Evolutionary conservation across 2,888 invertebrate genomes (phyloP), one percentile per base, ranked within the genome.

Genomic region (Drosophila niveifrons): DNA sequence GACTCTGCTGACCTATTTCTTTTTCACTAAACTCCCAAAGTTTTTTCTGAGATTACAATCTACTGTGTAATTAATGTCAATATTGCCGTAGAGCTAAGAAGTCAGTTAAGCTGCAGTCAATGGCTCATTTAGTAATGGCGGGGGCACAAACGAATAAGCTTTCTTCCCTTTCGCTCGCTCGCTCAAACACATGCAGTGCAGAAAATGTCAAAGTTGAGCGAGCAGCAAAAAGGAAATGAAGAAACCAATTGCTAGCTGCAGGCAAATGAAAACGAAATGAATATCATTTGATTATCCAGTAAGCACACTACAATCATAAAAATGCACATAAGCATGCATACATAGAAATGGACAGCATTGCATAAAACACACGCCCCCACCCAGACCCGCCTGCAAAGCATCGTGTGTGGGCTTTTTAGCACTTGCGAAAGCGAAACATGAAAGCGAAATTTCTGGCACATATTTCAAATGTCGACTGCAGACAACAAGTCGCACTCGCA

Each of bases 361-460:
- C 88, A 86, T 82, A 81, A 81, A 88, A 52, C 17, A 55, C 23
- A 50, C 39, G 23, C 52, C 36, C 61, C 61, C 36, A 57, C 61
- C 31, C 48, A 41, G 11, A 41, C 9, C 44, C 15, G 46, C 46
- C 6, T 1, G 0, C 23, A 23, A 50, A 13, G 18, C 15, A 29
- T 47, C 51, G 48, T 53, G 47, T 51, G 39, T 41, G 46, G 18
- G 31, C 48, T 29, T 48, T 48, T 46, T 28, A 29, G 56, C 64
- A 59, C 51, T 65, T 61, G 61, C 66, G 51, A 78, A 67, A 36
- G 72, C 59, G 63, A 70, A 79, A 84, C 75, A 82, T 84, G 90
- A 88, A 88, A 88, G 88, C 80, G 88, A 88, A 88, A 88, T 88
- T 90, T 90, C 88, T 89, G 85, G 85, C 88, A 88, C 78, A 82